These are phyloP conservation scores for Sebastes vulpes DNA, from an alignment of 2,797 vertebrate species.

Conservation along the genomic window DNA sequence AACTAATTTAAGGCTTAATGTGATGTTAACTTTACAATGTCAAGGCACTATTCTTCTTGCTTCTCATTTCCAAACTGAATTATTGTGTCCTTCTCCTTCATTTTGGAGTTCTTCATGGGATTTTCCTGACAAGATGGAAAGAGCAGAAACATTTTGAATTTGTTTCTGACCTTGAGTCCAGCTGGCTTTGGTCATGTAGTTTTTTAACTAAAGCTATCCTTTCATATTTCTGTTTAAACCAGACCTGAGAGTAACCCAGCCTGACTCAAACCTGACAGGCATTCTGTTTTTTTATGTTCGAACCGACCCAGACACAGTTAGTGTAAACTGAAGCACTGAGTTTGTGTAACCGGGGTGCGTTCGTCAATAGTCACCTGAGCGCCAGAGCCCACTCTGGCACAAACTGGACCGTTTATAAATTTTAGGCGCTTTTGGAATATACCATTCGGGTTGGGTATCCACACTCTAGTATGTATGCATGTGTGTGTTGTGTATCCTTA, in stretches of 20 bases:
- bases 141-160: neutral
- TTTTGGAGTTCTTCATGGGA: neutral
- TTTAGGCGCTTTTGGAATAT: too few relatives aligned
- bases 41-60: neutral
- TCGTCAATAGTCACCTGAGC: too few relatives aligned
- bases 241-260: neutral
- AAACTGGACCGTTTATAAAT: too few relatives aligned
- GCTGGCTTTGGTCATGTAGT: neutral
- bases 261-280: neutral
- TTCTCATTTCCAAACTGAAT: slow-evolving; percentile 5
- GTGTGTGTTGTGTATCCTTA: neutral
- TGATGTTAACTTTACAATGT: neutral
- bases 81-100: neutral
- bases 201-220: neutral
- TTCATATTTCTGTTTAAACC: neutral
- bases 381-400: too few relatives aligned
- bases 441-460: too few relatives aligned
- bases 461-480: neutral
- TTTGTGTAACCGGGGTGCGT: neutral
- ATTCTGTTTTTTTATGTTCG: neutral
- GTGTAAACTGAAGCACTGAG: neutral
- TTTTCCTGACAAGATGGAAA: neutral
- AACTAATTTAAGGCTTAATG: neutral
- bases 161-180: slow-evolving; percentile 7
- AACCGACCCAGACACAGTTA: neutral